Base-by-base conservation (phyloP, 1,140 invertebrate genomes). In the Eufriesea mexicana region DNA sequence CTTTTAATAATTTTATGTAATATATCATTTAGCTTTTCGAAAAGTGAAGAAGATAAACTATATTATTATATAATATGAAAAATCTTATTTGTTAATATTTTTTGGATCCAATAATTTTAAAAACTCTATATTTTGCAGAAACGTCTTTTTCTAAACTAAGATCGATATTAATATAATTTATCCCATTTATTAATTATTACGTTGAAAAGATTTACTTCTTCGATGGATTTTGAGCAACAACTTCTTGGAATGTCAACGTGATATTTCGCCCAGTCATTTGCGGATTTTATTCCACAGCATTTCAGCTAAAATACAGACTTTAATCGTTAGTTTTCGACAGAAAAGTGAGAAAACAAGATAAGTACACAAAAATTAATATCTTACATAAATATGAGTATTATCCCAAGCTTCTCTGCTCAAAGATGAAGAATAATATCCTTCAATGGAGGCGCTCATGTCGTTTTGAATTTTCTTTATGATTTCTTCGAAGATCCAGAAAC, bases 331-430 rank as follows among this genome's bases (percentile, higher is more conserved):
- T 55, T 55, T 62, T 49, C 20, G n/a, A 59, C 51, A 79, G 20
- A 74, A 1, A 42, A 47, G 74, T n/a, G 28, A n/a, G 0, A 16
- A 20, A 2, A 7, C 23, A 59, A 82, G 16, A 20, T 45, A 25
- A 23, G 20, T 74, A 64, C 2, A 7, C 42, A 2, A 61, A 23
- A 28, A 16, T 78, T 5, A 35, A 57, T 8, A 54, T 61, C 72
- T 84, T 88, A 91, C 91, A 55, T 91, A 90, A 91, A 77, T 85
- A 12, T 92, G 91, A 73, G 91, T 91, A 67, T 91, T 92, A 49
- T 92, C 91, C 90, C 90, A 92, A 51, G 89, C 85, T 68, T 90
- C 84, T 25, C 75, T 85, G 23, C 85, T 86, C 86, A 82, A 88
- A 68, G 84, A 71, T 7, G 79, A 74, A 7, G 81, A 85, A 47